phyloP scores from a whole-genome alignment of 2,113 vertebrate species.

The Oryzias javanicus region DNA sequence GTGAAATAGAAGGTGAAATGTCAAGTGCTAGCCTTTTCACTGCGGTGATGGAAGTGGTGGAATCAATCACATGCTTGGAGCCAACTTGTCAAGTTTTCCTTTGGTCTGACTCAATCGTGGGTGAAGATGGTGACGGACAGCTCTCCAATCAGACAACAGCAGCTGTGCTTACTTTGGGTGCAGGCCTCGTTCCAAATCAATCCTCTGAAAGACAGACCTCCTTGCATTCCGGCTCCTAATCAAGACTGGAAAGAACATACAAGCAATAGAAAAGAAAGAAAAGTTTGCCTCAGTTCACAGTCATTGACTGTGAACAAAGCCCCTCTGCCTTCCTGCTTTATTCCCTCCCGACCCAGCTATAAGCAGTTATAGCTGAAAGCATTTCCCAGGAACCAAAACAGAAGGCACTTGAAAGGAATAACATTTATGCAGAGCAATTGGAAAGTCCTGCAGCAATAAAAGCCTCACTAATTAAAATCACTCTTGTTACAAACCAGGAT shows the following conservation, averaged over 20 bases:
- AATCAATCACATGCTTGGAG: slow-evolving; percentile 48
- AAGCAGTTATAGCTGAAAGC: slow-evolving; percentile 38
- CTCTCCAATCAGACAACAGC: slow-evolving; percentile 23
- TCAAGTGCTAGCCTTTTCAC: slow-evolving; percentile 39
- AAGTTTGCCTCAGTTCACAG: slow-evolving; percentile 13
- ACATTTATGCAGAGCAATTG: slow-evolving; percentile 24
- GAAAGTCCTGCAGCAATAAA: slow-evolving; percentile 33
- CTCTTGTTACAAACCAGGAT: slow-evolving; percentile 43
- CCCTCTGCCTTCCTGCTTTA: slow-evolving; percentile 32
- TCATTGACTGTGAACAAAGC: slow-evolving; percentile 8
- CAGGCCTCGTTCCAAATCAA: slow-evolving; percentile 22
- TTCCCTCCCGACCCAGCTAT: slow-evolving; percentile 20
- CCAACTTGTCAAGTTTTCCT: slow-evolving; percentile 26
- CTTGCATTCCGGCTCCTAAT: slow-evolving; percentile 8
- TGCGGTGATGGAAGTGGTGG: slow-evolving; percentile 29
- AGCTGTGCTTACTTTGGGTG: neutral
- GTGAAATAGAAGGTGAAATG: slow-evolving; percentile 33
- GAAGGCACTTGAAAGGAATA: slow-evolving; percentile 45
- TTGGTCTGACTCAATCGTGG: slow-evolving; percentile 36
- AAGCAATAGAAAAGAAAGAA: slow-evolving; percentile 8
- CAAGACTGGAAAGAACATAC: slow-evolving; percentile 10
- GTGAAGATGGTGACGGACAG: slow-evolving; percentile 30
- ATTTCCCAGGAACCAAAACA: slow-evolving; percentile 34
- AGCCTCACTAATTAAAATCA: slow-evolving; percentile 60
- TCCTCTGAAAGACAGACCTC: neutral